A percentile compares a stretch with the other conserved stretches of the same genome.
phyloP scores from a whole-genome alignment of 1,140 invertebrate species.

The Musca domestica region DNA sequence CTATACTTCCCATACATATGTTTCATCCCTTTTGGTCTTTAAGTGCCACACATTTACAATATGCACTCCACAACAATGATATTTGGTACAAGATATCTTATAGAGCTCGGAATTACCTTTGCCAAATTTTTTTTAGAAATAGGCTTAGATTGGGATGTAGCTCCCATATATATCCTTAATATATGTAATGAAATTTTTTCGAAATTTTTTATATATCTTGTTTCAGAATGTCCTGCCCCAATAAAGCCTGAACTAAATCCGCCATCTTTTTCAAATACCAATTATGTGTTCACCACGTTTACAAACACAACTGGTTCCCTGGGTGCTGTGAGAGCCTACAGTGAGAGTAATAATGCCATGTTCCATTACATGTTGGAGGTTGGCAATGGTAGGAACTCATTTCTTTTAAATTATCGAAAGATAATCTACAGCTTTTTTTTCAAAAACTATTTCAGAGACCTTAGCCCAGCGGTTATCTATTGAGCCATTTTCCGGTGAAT shows the following conservation, averaged over 20 bases:
- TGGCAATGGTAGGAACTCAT: not conserved
- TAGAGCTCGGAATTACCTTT: too few species aligned
- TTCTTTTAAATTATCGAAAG: too few species aligned
- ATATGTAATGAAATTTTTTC: not conserved
- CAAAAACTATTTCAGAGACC: not conserved
- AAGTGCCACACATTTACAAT: too few species aligned
- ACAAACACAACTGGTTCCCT: not conserved
- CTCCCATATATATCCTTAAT: too few species aligned
- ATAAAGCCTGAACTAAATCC: not conserved
- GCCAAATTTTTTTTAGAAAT: too few species aligned
- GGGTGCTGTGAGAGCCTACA: not conserved
- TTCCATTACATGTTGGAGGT: not conserved
- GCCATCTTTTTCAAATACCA: not conserved
- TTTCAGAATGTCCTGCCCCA: not conserved
- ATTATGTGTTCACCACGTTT: conserved; percentile 2
- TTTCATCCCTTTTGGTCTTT: too few species aligned
- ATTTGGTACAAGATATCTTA: too few species aligned
- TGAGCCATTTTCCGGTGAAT: conserved; percentile 1
- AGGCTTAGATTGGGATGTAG: too few species aligned
- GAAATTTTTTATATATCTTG: not conserved
- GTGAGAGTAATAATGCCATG: not conserved
- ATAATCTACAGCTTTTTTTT: too few species aligned
- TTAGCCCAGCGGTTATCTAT: not conserved
- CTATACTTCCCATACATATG: too few species aligned
- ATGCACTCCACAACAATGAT: too few species aligned